Evolutionary conservation across 2,888 invertebrate genomes (phyloP).

Genomic region (Spilosoma lubricipeda): DNA sequence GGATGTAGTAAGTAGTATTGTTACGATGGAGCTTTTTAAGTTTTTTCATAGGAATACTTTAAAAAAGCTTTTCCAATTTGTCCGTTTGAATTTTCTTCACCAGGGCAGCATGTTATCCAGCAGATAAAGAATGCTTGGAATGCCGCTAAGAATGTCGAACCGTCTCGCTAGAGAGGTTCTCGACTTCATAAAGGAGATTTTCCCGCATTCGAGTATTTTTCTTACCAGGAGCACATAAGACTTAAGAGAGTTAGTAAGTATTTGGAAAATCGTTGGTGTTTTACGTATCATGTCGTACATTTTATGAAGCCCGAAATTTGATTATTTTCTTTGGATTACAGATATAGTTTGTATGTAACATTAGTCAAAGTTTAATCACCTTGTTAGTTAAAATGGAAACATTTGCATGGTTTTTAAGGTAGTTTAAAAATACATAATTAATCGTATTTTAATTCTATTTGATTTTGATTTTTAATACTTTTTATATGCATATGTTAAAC

Average conservation of each 20-base stretch:
- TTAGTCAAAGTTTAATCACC: not conserved
- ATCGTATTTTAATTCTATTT: no score
- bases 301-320: conserved; percentile 11
- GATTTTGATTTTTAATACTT: no score
- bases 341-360: not conserved
- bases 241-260: conserved; percentile 57
- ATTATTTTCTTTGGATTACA: not conserved
- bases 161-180: conserved; percentile 38
- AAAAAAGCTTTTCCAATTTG: conserved; percentile 82
- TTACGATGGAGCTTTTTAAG: conserved; percentile 65
- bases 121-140: conserved; percentile 71
- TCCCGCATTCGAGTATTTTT: conserved; percentile 85
- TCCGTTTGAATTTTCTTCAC: conserved; percentile 82
- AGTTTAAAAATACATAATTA: not conserved
- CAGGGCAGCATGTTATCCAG: conserved; percentile 66
- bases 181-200: conserved; percentile 79
- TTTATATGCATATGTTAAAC: no score
- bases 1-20: conserved; percentile 15
- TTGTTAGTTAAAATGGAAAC: not conserved
- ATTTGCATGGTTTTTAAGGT: not conserved
- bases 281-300: conserved; percentile 9
- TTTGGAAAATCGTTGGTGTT: conserved; percentile 57
- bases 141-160: conserved; percentile 53
- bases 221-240: conserved; percentile 71
- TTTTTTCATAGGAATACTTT: conserved; percentile 69